phyloP scores from a whole-genome alignment of 2,797 vertebrate species.

The Amblyopsis hoosieri region DNA sequence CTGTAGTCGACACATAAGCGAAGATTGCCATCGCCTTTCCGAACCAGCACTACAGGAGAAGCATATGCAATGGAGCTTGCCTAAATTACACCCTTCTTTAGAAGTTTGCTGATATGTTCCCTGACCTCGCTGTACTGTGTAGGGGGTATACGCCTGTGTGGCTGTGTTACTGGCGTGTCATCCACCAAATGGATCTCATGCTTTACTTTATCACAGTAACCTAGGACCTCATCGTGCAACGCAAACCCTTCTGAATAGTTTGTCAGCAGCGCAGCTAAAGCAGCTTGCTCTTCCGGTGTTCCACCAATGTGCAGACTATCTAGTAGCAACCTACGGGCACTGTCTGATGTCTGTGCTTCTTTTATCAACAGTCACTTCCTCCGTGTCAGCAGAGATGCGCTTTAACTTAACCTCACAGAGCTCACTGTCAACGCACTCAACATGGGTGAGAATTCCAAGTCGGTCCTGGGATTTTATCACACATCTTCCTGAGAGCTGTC shows the following conservation, averaged over 20 bases:
- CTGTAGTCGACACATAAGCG: conserved; percentile 13
- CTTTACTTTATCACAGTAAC: too few relatives aligned
- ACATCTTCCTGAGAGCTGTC: neutral
- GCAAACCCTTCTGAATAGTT: too few relatives aligned
- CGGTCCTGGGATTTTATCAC: neutral
- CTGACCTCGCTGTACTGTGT: conserved; percentile 12
- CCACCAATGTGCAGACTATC: too few relatives aligned
- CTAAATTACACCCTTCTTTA: conserved; percentile 15
- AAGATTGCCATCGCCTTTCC: conserved; percentile 2
- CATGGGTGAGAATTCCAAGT: neutral
- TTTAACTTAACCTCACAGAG: conserved; percentile 6
- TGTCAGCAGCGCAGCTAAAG: too few relatives aligned
- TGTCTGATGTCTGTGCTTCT: neutral
- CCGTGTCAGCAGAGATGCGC: neutral
- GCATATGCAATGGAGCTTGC: conserved; percentile 5
- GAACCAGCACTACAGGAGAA: conserved; percentile 2
- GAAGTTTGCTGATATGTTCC: conserved; percentile 7
- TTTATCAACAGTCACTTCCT: neutral
- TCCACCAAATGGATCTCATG: neutral
- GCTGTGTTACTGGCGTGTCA: conserved; percentile 2
- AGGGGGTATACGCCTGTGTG: conserved; percentile 6
- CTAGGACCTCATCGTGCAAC: too few relatives aligned
- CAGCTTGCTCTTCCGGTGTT: too few relatives aligned
- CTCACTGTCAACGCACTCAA: neutral
- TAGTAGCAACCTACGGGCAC: neutral